Conservation (phyloP, 2,113 vertebrate species). For the Cheirogaleus medius region DNA sequence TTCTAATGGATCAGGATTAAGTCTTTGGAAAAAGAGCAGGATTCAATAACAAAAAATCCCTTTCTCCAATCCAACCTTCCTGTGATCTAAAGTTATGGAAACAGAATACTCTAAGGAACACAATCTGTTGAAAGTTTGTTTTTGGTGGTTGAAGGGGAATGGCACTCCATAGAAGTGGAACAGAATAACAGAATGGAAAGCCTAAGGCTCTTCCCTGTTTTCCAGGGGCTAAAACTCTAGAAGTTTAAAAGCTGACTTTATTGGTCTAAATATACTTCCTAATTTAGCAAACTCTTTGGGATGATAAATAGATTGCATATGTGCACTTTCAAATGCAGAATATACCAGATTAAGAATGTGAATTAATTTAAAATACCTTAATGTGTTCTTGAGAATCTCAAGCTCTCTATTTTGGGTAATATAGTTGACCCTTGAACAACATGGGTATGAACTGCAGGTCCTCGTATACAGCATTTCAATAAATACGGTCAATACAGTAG, state of each 20-base stretch:
- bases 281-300: neutral
- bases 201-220: neutral
- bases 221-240: neutral
- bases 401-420: neutral
- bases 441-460: no score
- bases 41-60: conserved; percentile 42
- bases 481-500: neutral
- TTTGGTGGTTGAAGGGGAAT: neutral
- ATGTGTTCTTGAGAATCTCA: neutral
- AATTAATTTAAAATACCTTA: conserved; percentile 27
- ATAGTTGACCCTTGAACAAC: neutral
- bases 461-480: neutral
- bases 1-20: conserved; percentile 56
- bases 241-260: conserved; percentile 17
- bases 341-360: neutral
- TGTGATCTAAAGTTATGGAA: conserved; percentile 57
- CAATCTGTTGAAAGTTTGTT: conserved; percentile 46
- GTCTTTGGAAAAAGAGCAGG: conserved; percentile 47
- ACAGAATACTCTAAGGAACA: conserved; percentile 18
- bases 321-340: neutral
- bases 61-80: neutral
- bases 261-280: conserved; percentile 21
- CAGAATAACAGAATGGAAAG: neutral
- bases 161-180: neutral
- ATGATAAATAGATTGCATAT: conserved; percentile 9